phyloP scores from a whole-genome alignment of 2,888 invertebrate genomes.

The Tricholauxania praeusta region DNA sequence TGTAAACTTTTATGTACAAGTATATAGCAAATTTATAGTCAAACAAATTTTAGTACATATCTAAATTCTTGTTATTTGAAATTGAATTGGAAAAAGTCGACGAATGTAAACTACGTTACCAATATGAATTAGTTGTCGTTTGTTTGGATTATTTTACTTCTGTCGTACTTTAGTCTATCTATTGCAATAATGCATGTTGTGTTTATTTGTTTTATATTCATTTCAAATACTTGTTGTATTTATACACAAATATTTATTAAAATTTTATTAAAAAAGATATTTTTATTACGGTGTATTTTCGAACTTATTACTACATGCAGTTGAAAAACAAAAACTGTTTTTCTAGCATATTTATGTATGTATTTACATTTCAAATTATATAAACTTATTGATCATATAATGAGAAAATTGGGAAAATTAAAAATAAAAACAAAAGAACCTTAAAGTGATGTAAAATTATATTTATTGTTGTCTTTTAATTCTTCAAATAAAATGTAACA shows the following conservation, averaged over 20 bases:
- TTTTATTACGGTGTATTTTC: slow-evolving; percentile 32
- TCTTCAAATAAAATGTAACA: slow-evolving; percentile 41
- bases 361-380: slow-evolving; percentile 36
- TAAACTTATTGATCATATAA: slow-evolving; percentile 7
- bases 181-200: too few species aligned
- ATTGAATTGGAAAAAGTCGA: too few species aligned
- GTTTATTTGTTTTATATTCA: not conserved
- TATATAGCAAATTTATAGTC: slow-evolving; percentile 11
- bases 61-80: too few species aligned
- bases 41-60: slow-evolving; percentile 13
- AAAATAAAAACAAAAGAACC: slow-evolving; percentile 9
- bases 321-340: slow-evolving; percentile 23
- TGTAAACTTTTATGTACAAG: slow-evolving; percentile 13
- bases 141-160: too few species aligned
- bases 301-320: slow-evolving; percentile 21
- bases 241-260: slow-evolving; percentile 22
- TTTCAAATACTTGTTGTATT: not conserved
- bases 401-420: not conserved
- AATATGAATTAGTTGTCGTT: too few species aligned
- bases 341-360: slow-evolving; percentile 35
- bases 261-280: slow-evolving; percentile 25
- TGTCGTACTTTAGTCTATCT: too few species aligned
- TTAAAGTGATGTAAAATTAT: slow-evolving; percentile 44
- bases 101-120: too few species aligned
- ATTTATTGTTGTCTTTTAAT: slow-evolving; percentile 54